A percentile compares a stretch with the other conserved stretches of the same genome.
phyloP scores from a whole-genome alignment of 1,140 invertebrate genomes.

The Sminthurinus signatus region DNA sequence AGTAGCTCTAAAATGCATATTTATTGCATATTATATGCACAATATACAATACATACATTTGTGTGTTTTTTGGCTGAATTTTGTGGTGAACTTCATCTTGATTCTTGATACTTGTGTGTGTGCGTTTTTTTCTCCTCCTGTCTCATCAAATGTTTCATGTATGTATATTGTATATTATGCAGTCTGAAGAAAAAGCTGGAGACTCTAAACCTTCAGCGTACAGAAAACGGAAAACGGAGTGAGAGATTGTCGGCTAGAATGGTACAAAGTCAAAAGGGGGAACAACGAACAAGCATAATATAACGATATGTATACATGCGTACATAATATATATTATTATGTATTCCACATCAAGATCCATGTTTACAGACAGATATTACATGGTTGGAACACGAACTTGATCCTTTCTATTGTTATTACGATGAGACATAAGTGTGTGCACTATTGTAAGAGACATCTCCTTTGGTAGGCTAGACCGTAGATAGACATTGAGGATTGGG shows the following conservation, averaged over 20 bases:
- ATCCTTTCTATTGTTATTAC: conserved; percentile 21
- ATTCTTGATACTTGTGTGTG: too few species aligned
- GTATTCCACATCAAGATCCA: too few species aligned
- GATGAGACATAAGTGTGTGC: conserved; percentile 24
- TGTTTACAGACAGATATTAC: not conserved
- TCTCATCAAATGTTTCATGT: too few species aligned
- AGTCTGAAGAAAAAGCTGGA: not conserved
- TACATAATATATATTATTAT: not conserved
- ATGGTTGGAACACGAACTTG: not conserved
- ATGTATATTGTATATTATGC: not conserved
- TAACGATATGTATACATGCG: not conserved
- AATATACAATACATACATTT: too few species aligned
- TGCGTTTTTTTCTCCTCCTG: too few species aligned
- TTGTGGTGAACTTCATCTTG: too few species aligned
- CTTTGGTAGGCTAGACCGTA: not conserved
- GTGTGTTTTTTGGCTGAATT: too few species aligned
- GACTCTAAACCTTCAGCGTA: not conserved
- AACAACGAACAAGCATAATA: not conserved
- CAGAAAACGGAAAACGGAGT: not conserved
- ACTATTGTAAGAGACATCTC: not conserved
- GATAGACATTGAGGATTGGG: not conserved
- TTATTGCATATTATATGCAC: too few species aligned
- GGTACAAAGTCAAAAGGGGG: not conserved
- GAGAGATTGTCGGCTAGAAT: not conserved
- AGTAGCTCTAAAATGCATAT: too few species aligned